These are phyloP conservation scores for Bombus pyrosoma DNA, from an alignment of 1,140 invertebrate species.

Conservation along the genomic window DNA sequence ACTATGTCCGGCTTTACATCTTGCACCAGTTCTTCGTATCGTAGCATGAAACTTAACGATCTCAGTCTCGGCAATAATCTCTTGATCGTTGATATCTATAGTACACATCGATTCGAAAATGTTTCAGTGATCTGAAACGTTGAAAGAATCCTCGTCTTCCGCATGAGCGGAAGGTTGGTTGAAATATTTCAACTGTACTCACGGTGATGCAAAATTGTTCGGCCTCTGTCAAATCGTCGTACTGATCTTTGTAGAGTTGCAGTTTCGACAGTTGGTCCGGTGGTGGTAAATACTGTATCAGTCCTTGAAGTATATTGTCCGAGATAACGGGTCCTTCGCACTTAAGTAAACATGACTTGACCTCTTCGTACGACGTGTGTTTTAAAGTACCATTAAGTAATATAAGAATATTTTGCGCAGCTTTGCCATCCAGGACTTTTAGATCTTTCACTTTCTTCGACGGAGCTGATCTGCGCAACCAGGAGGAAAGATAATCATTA, in stretches of 20 bases:
- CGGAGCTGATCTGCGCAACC: conserved; percentile 83
- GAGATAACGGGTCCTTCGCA: conserved; percentile 93
- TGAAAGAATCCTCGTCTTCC: too few species aligned
- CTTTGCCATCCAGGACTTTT: conserved; percentile 95
- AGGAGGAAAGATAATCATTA: background rate
- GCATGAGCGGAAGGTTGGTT: too few species aligned
- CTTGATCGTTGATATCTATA: conserved; percentile 90
- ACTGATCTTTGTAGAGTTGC: conserved; percentile 89
- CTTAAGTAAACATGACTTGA: conserved; percentile 91
- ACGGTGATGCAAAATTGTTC: conserved; percentile 98
- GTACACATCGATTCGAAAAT: background rate
- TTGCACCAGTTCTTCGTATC: conserved; percentile 90
- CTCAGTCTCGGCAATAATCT: conserved; percentile 92
- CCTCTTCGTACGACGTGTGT: conserved; percentile 93
- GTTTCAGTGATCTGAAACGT: too few species aligned
- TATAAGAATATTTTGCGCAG: conserved; percentile 97
- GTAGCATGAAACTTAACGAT: conserved; percentile 95
- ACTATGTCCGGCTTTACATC: conserved; percentile 98
- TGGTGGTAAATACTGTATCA: conserved; percentile 94
- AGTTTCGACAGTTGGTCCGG: conserved; percentile 94
- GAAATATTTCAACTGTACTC: conserved; percentile 82
- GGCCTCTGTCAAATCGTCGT: conserved; percentile 93
- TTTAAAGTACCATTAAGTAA: conserved; percentile 94
- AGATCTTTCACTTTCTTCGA: conserved; percentile 95
- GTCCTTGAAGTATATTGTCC: conserved; percentile 91